These are phyloP conservation scores for Brachyhypopomus gauderio DNA, from an alignment of 2,113 vertebrate genomes.

Conservation along the genomic window DNA sequence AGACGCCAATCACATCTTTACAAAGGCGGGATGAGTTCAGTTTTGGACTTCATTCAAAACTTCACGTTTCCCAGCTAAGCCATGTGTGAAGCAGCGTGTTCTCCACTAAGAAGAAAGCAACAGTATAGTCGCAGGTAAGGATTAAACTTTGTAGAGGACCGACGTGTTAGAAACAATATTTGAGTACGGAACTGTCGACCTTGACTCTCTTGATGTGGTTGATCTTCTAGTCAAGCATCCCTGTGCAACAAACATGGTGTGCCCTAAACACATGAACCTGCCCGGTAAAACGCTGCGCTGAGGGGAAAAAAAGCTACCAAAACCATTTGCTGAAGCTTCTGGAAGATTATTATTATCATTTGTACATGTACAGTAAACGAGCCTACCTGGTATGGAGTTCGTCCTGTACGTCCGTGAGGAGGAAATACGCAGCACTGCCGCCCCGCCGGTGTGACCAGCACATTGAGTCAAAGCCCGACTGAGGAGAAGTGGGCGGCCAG, in stretches of 20 bases:
- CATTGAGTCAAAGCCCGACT: constrained; percentile 54
- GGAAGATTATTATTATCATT: neutral
- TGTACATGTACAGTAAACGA: neutral
- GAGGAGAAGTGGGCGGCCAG: constrained; percentile 35
- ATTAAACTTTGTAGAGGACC: too few relatives aligned
- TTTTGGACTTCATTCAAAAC: constrained; percentile 11
- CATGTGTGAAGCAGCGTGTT: neutral
- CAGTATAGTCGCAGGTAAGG: neutral
- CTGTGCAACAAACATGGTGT: neutral
- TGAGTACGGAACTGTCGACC: neutral
- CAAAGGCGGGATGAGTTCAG: constrained; percentile 10
- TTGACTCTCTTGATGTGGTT: too few relatives aligned
- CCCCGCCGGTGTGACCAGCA: constrained; percentile 34
- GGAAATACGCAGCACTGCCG: neutral
- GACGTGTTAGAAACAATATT: neutral
- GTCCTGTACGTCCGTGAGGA: neutral
- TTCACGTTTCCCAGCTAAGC: constrained; percentile 17
- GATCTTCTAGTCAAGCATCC: neutral
- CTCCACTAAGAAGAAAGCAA: too few relatives aligned
- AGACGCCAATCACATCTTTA: constrained; percentile 14
- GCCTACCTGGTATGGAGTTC: neutral
- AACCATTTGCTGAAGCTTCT: neutral
- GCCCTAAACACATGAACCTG: neutral
- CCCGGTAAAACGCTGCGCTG: neutral
- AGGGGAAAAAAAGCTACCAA: neutral